phyloP scores from a whole-genome alignment of 2,888 invertebrate genomes.

The Ceraclea dissimilis region DNA sequence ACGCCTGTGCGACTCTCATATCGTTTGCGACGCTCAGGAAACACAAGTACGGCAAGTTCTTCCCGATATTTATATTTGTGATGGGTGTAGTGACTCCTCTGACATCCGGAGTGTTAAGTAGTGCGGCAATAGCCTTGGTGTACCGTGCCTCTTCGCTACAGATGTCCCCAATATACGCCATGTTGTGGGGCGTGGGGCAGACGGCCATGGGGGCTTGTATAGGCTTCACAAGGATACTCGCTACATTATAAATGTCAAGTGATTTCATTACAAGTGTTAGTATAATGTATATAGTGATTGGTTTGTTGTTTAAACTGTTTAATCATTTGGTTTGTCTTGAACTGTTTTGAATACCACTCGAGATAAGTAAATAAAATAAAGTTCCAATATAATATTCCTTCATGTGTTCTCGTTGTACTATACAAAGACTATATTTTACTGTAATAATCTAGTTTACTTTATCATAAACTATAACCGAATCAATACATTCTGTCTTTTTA shows the following conservation, averaged over 20 bases:
- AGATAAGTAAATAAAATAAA: too few species aligned
- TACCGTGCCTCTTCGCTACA: constrained; percentile 83
- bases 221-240: constrained; percentile 88
- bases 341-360: too few species aligned
- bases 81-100: constrained; percentile 88
- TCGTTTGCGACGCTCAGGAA: constrained; percentile 87
- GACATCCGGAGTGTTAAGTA: constrained; percentile 80
- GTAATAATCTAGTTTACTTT: too few species aligned
- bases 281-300: too few species aligned
- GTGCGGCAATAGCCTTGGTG: constrained; percentile 90
- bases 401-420: too few species aligned
- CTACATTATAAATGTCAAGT: constrained; percentile 66
- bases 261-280: too few species aligned
- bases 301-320: too few species aligned
- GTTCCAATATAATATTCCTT: too few species aligned
- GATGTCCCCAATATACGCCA: constrained; percentile 86
- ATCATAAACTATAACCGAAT: too few species aligned
- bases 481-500: too few species aligned
- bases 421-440: too few species aligned
- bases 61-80: constrained; percentile 77
- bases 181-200: constrained; percentile 93
- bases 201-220: constrained; percentile 83
- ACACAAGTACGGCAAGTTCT: constrained; percentile 92
- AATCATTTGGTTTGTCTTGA: too few species aligned
- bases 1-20: constrained; percentile 83